A percentile compares a stretch with the other conserved stretches of the same genome.
Conservation (phyloP, 2,113 vertebrate genomes). For the Peromyscus leucopus region DNA sequence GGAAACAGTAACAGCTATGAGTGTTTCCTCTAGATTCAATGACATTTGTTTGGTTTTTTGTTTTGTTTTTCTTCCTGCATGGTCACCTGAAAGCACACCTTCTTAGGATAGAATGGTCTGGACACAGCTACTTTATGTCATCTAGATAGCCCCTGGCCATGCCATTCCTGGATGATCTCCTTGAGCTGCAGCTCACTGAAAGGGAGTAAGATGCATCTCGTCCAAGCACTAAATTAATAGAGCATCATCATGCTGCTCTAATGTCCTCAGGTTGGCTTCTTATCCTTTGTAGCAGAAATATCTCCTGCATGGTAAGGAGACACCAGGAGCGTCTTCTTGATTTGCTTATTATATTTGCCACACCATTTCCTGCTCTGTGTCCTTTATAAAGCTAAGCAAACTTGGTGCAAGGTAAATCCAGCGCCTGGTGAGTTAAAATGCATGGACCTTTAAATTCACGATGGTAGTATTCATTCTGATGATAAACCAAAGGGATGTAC, state of each 20-base stretch:
- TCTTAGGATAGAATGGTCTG: background rate
- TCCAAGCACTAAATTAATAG: accelerated
- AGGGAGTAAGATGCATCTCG: accelerated
- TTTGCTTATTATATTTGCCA: accelerated
- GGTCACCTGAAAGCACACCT: background rate
- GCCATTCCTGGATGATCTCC: background rate
- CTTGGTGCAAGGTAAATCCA: background rate
- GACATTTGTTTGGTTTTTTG: background rate
- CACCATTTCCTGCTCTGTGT: accelerated
- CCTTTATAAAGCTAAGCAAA: background rate
- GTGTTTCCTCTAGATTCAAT: background rate
- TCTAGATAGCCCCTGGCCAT: background rate
- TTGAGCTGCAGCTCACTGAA: no score
- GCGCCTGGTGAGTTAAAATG: background rate
- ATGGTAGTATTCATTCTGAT: background rate
- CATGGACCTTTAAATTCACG: background rate
- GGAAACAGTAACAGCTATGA: background rate
- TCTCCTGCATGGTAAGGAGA: background rate
- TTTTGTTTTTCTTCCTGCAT: no score
- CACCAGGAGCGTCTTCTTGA: background rate
- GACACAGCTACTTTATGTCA: background rate
- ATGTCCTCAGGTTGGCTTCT: background rate
- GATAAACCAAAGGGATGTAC: background rate
- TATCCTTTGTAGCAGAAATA: background rate
- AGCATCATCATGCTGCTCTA: background rate